Evolutionary conservation across 2,797 vertebrate genomes (phyloP), one percentile per base, ranked within the genome.

Genomic region (Coregonus sp.): DNA sequence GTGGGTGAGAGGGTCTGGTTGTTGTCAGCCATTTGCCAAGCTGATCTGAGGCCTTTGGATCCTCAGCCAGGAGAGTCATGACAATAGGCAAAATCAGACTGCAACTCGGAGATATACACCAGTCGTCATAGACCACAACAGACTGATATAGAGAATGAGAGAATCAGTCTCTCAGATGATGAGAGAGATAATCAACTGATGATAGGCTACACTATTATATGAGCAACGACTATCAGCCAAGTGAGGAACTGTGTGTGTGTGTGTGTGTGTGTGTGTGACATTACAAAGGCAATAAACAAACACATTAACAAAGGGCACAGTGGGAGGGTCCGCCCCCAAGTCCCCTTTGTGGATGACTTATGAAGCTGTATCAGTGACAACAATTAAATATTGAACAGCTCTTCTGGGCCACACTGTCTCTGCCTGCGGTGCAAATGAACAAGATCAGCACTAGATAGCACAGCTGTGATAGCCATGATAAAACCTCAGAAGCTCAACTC

Each of bases 331-430:
- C 20, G 7, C 9, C 56, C n/a, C 52, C 70, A 14, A n/a, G 33
- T 65, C 56, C 33, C 67, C 16, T 63, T 47, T 65, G 35, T 65
- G 25, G 31, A 2, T 47, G 59, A 3, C 50, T 75, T 31, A 52
- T 35, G 56, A 68, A 73, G 33, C 29, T 70, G 31, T 69, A 20
- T 67, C 47, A 70, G 75, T 3, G 50, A 11, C 56, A 73, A 72
- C 70, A 40, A 66, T 76, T 68, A 74, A 31, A n/a, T 31, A 71
- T 5, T 74, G 47, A 76, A 66, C 9, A 15, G 70, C 72, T 70
- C 63, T 51, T n/a, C 52, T n/a, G 69, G 40, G 47, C 25, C 15
- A 25, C n/a, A 29, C 2, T 33, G 47, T 54, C 15, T 63, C 68
- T 12, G 35, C 9, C 33, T 47, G 68, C 68, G 9, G 68, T 20